phyloP scores from a whole-genome alignment of 2,888 invertebrate species.

The Tipula lateralis region DNA sequence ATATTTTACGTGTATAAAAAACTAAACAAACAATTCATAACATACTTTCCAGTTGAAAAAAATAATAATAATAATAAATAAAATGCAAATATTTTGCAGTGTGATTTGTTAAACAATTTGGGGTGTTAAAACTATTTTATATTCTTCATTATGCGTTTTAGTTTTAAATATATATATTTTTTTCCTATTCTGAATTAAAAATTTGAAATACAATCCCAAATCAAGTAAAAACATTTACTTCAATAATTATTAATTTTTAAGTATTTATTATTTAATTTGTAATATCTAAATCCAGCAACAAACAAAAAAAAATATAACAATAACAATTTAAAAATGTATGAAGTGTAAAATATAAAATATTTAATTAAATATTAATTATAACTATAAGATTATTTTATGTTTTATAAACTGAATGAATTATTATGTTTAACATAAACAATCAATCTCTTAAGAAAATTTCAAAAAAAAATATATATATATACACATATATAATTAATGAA shows the following conservation, averaged over 20 bases:
- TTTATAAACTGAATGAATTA: neutral
- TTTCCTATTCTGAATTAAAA: neutral
- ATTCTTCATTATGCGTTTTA: neutral
- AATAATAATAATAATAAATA: neutral
- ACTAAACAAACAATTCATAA: neutral
- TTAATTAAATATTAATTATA: constrained; percentile 11
- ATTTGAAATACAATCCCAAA: neutral
- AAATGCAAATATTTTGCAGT: constrained; percentile 19
- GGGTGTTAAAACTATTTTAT: neutral
- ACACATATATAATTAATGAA: neutral
- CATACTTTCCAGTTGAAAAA: constrained; percentile 4
- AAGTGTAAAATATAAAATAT: constrained; percentile 24
- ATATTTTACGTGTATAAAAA: constrained; percentile 28
- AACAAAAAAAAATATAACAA: neutral
- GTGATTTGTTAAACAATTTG: neutral
- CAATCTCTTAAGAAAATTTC: neutral
- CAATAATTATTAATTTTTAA: constrained; percentile 7
- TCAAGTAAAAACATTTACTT: constrained; percentile 19
- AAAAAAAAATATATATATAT: neutral
- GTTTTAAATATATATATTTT: neutral
- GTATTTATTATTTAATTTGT: constrained; percentile 11
- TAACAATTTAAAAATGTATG: constrained; percentile 15
- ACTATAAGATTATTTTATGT: neutral
- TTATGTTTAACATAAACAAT: constrained; percentile 24
- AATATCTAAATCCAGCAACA: neutral